Evolutionary conservation across 2,888 invertebrate genomes (phyloP), one percentile per base, ranked within the genome.

Genomic region (Sussaba pulchella): DNA sequence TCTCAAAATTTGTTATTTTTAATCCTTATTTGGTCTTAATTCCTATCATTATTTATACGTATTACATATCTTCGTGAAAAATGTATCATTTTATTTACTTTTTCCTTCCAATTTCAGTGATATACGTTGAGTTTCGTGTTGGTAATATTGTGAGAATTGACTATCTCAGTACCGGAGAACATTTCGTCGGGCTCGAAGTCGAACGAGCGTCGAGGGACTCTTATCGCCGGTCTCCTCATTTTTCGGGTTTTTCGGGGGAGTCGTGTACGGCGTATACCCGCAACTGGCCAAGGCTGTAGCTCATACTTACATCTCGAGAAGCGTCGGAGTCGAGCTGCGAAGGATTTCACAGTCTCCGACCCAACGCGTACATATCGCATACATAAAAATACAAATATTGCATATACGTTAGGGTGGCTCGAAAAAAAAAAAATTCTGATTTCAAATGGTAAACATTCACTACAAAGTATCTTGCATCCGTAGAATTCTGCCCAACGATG

Each of bases 201-300:
- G 57, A 74, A 57, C 66, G 54, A 19, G 54, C 47, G 54, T 66
- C 66, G 36, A 66, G 73, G 73, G 73, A 57, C 66, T 74, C 73
- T 74, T 74, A 74, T 74, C 73, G 64, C 43, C n/a, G n/a, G 64
- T 36, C 24, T 64, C 36, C n/a, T 19, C 45, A 57, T 45, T 66
- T 26, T 19, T 26, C 36, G 64, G 45, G 12, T 21, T 36, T 57
- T 17, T 19, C 24, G 57, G 64, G 36, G 12, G 39, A 54, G 39
- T 54, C 43, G 41, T 26, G 12, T 31, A 57, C 12, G 10, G 39
- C 59, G 19, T 39, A 24, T 36, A 21, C 21, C 45, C 6, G 14
- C 24, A 3, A 50, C 8, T 26, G 24, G 24, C 26, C 21, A 8
- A n/a, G 24, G 54, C 54, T 26, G 2, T 6, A 12, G 50, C 50